phyloP scores from a whole-genome alignment of 2,797 vertebrate species.

The Smutsia temminckii region DNA sequence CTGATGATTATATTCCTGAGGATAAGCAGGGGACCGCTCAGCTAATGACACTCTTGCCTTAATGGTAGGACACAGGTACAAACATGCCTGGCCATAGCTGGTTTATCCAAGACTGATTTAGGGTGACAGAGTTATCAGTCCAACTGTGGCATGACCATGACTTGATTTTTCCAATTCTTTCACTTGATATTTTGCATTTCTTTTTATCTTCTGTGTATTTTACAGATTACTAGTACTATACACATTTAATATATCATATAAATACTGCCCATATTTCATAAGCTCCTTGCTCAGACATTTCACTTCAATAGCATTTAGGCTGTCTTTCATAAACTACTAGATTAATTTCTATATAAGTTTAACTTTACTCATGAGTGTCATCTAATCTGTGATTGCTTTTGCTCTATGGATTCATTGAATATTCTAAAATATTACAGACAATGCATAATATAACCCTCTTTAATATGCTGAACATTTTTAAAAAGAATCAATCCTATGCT shows the following conservation, averaged over 20 bases:
- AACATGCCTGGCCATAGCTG: background rate
- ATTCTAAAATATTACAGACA: background rate
- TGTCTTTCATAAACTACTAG: background rate
- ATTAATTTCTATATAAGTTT: background rate
- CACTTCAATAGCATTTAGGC: background rate
- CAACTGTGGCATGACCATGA: background rate
- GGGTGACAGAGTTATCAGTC: background rate
- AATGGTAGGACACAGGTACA: background rate
- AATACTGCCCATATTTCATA: background rate
- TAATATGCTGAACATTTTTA: background rate
- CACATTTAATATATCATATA: background rate
- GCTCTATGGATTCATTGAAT: background rate
- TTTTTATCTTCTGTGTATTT: background rate
- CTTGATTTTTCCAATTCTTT: background rate
- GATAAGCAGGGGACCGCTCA: fast-evolving
- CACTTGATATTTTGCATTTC: background rate
- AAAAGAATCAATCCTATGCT: background rate
- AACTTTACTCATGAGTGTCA: background rate
- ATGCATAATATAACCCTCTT: background rate
- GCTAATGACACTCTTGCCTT: background rate
- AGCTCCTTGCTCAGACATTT: background rate
- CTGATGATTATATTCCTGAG: fast-evolving
- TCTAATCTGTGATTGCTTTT: background rate
- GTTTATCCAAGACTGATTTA: background rate
- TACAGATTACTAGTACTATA: background rate